A percentile compares a stretch with the other conserved stretches of the same genome.
phyloP scores from a whole-genome alignment of 37 sponge, comb jelly and placozoan species.

The Diacarnus erythraeanus region DNA sequence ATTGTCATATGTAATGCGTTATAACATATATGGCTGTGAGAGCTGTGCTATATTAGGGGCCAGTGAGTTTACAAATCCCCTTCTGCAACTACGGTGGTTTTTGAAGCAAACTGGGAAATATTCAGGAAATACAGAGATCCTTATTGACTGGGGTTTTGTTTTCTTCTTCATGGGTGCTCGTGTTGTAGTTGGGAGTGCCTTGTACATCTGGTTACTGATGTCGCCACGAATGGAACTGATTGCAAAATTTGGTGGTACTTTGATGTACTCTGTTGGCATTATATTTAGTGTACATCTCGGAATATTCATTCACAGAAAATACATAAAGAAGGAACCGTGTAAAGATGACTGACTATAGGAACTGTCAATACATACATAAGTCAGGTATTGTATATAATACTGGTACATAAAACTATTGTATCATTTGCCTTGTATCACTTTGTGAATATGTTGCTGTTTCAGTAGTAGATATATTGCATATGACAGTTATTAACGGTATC shows the following conservation, averaged over 20 bases:
- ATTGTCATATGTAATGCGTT: constrained; percentile 39
- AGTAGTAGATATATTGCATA: too few species aligned
- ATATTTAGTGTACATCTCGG: constrained; percentile 52
- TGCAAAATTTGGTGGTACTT: constrained; percentile 31
- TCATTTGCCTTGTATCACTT: too few species aligned
- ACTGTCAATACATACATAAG: background rate
- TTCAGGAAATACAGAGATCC: constrained; percentile 8
- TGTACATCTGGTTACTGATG: constrained; percentile 9
- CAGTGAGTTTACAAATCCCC: constrained; percentile 73
- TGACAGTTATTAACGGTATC: too few species aligned
- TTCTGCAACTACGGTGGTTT: constrained; percentile 75
- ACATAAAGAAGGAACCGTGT: background rate
- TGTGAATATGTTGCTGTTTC: too few species aligned
- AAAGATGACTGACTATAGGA: constrained; percentile 4
- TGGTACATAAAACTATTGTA: too few species aligned
- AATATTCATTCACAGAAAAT: constrained; percentile 24
- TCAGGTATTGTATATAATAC: too few species aligned
- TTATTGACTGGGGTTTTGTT: constrained; percentile 48
- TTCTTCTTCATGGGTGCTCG: constrained; percentile 29
- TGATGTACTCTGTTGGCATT: constrained; percentile 45
- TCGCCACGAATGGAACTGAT: constrained; percentile 15
- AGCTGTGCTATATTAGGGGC: constrained; percentile 53
- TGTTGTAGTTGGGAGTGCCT: constrained; percentile 39
- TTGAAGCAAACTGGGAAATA: constrained; percentile 43
- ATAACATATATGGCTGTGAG: constrained; percentile 63